A percentile compares a stretch with the other conserved stretches of the same genome.
These are phyloP conservation scores for Nasonia vitripennis DNA, from an alignment of 1,140 invertebrate species.

Conservation along the genomic window DNA sequence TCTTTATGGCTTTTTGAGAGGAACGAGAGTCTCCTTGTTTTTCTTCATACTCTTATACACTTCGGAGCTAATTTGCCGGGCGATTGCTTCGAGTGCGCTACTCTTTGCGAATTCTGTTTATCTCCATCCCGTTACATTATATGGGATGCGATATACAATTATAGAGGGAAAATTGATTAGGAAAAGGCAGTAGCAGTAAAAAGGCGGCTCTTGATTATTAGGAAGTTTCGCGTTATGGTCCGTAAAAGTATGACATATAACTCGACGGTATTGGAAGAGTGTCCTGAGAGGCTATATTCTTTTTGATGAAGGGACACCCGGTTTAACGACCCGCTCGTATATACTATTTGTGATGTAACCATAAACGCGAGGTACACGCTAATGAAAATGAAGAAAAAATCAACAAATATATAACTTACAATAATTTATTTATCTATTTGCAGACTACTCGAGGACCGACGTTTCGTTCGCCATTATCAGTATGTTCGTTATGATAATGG, in stretches of 20 bases:
- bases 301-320: not conserved
- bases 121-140: not conserved
- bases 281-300: not conserved
- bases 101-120: not conserved
- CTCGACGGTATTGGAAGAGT: not conserved
- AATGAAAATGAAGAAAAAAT: no score
- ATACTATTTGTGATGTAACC: no score
- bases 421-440: not conserved
- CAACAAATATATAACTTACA: not conserved
- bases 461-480: conserved; percentile 90
- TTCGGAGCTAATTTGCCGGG: conserved; percentile 2
- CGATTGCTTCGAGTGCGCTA: not conserved
- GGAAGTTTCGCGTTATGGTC: not conserved
- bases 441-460: conserved; percentile 79
- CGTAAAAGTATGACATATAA: not conserved
- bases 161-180: not conserved
- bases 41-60: not conserved
- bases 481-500: conserved; percentile 86
- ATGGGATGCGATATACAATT: no score
- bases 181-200: not conserved
- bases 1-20: conserved; percentile 28
- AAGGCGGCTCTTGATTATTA: not conserved
- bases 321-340: no score
- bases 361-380: no score
- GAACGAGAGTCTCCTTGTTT: not conserved